Percentiles rank a stretch among this genome's conserved stretches.
phyloP scores from a whole-genome alignment of 2,113 vertebrate genomes.

The Prietella phreatophila region DNA sequence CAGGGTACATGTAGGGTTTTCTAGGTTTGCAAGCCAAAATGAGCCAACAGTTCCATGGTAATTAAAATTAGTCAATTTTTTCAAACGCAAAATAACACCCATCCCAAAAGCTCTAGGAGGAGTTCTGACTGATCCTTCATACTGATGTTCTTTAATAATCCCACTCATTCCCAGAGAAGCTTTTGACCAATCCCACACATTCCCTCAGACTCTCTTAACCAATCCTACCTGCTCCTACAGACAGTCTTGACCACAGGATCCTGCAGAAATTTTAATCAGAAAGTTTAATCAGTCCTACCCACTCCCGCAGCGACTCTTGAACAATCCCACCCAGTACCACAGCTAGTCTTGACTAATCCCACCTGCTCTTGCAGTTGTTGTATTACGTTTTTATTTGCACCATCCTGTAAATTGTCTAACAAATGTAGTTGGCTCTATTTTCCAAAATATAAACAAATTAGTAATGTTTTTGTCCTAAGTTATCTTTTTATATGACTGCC shows the following conservation, averaged over 20 bases:
- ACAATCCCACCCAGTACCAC: too few relatives aligned
- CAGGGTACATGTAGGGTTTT: not conserved
- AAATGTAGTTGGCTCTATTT: not conserved
- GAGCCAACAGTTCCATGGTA: not conserved
- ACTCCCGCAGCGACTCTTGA: not conserved
- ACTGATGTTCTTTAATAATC: not conserved
- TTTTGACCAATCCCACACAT: not conserved
- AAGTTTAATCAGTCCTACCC: too few relatives aligned
- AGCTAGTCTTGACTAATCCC: too few relatives aligned
- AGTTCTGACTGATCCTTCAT: not conserved
- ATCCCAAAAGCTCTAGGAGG: not conserved
- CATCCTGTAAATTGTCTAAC: not conserved
- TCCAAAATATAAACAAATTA: not conserved
- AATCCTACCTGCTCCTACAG: not conserved
- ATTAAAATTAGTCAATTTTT: not conserved
- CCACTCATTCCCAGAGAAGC: not conserved
- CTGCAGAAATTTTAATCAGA: not conserved
- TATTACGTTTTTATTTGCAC: not conserved
- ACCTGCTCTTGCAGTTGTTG: not conserved
- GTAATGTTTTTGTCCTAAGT: not conserved
- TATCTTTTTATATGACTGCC: not conserved
- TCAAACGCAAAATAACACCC: not conserved
- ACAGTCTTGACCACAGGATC: too few relatives aligned
- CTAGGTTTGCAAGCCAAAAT: not conserved
- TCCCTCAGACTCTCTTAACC: not conserved